Base-by-base conservation (phyloP, 2,113 vertebrate genomes). In the Petromus typicus region DNA sequence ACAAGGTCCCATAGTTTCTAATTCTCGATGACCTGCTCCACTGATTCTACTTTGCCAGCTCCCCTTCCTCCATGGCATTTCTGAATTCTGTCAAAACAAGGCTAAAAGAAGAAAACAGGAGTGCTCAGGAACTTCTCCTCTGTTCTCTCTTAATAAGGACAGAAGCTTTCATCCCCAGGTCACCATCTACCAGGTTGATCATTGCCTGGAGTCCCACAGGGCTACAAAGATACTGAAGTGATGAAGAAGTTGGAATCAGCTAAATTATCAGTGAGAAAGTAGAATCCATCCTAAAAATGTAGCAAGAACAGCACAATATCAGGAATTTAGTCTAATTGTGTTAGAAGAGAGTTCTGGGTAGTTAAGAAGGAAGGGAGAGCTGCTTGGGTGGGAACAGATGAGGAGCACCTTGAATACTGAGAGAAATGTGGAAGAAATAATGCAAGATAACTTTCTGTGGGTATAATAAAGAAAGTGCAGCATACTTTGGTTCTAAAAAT, bases 401-500 rank as follows among this genome's bases (percentile, higher is more conserved):
- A 64, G 63, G 3, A 71, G 10, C 27, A 51, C 64, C 4, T 25
- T 84, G 90, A 73, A 61, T 40, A 89, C 22, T 37, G 37, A 83
- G 4, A 92, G 12, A 92, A 93, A 94, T 54, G 12, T 1, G 30
- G 37, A 7, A 61, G 8, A 3, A 8, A 4, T n/a, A n/a, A 63
- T 48, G 51, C 40, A 76, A 88, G 88, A 69, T 79, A 43, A 57
- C 17, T n/a, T 48, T 73, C 23, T 2, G 25, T 43, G 1, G 83
- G 22, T 67, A 32, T 76, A 69, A n/a, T 51, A 91, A 27, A 80
- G 5, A 84, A 2, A 64, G 6, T 57, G 12, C 37, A 32, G 43
- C 13, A 4, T 43, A 51, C 75, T 43, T 12, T 88, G 45, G 12
- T 82, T 94, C 76, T 63, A 82, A 92, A 93, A 93, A 92, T 48